phyloP scores from a whole-genome alignment of 2,888 invertebrate species.

The Drosophila maculinotata region DNA sequence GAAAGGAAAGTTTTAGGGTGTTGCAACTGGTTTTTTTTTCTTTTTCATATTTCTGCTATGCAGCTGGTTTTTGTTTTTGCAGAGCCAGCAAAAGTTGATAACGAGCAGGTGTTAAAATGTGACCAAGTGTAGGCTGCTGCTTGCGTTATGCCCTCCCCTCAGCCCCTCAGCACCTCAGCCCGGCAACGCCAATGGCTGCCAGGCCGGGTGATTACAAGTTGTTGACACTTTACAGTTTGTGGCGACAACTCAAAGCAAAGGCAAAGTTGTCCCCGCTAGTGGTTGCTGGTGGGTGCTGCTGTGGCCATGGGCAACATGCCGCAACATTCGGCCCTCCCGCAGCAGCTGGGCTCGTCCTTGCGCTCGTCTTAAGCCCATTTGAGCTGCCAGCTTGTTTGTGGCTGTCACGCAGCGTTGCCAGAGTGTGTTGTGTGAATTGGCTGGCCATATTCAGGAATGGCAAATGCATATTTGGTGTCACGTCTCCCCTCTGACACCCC shows the following conservation, averaged over 20 bases:
- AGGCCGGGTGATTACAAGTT: slow-evolving; percentile 68
- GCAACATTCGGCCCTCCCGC: slow-evolving; percentile 34
- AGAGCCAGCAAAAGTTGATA: slow-evolving; percentile 74
- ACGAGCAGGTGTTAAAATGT: slow-evolving; percentile 81
- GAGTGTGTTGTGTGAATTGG: slow-evolving; percentile 53
- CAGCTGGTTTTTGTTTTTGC: slow-evolving; percentile 49
- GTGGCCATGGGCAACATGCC: slow-evolving; percentile 63
- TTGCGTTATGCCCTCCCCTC: slow-evolving; percentile 26
- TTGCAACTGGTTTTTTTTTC: slow-evolving; percentile 52
- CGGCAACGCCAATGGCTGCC: background rate
- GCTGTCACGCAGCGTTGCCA: slow-evolving; percentile 51
- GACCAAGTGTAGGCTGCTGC: slow-evolving; percentile 69
- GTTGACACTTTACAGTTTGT: slow-evolving; percentile 74
- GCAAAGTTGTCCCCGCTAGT: slow-evolving; percentile 56
- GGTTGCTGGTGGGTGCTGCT: slow-evolving; percentile 17
- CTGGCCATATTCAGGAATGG: slow-evolving; percentile 45
- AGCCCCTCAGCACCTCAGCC: background rate
- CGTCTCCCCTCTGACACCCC: slow-evolving; percentile 7
- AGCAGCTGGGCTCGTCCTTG: slow-evolving; percentile 34
- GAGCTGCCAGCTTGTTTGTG: slow-evolving; percentile 66
- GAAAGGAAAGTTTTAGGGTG: slow-evolving; percentile 62
- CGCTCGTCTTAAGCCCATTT: slow-evolving; percentile 54
- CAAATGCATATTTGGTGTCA: slow-evolving; percentile 47
- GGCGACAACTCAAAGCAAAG: slow-evolving; percentile 74
- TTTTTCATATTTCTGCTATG: slow-evolving; percentile 36